A percentile compares a stretch with the other conserved stretches of the same genome.
phyloP scores from a whole-genome alignment of 2,113 vertebrate genomes.

The Bolborhynchus lineola region DNA sequence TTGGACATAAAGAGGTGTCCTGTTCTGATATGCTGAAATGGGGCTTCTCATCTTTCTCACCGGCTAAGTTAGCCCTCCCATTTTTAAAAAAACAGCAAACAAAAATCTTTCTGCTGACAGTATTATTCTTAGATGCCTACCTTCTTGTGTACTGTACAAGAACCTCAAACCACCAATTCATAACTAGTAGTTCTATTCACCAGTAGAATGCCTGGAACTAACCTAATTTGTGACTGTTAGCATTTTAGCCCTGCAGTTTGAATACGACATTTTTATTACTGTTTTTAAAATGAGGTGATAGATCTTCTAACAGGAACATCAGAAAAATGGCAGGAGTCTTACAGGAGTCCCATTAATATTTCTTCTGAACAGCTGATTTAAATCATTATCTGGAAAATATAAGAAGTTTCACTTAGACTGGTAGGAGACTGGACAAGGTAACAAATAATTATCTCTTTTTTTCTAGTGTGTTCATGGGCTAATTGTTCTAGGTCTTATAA shows the following conservation, averaged over 20 bases:
- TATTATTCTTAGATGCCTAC: background rate
- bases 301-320: constrained; percentile 30
- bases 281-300: background rate
- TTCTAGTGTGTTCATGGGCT: background rate
- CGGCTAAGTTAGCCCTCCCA: background rate
- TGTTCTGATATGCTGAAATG: background rate
- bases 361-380: constrained; percentile 45
- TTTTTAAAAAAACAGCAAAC: background rate
- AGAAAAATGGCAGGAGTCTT: constrained; percentile 1
- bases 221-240: background rate
- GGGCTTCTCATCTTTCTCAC: background rate
- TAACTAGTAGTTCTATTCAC: background rate
- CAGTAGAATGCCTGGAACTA: background rate
- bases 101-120: background rate
- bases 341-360: background rate
- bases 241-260: background rate
- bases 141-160: background rate
- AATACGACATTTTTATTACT: background rate
- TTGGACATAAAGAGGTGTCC: background rate
- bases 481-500: background rate
- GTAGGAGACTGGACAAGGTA: background rate
- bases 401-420: constrained; percentile 38
- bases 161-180: background rate
- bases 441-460: background rate
- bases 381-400: constrained; percentile 46